Base-by-base conservation (phyloP, 2,888 invertebrate genomes). In the Nesidiocoris tenuis region DNA sequence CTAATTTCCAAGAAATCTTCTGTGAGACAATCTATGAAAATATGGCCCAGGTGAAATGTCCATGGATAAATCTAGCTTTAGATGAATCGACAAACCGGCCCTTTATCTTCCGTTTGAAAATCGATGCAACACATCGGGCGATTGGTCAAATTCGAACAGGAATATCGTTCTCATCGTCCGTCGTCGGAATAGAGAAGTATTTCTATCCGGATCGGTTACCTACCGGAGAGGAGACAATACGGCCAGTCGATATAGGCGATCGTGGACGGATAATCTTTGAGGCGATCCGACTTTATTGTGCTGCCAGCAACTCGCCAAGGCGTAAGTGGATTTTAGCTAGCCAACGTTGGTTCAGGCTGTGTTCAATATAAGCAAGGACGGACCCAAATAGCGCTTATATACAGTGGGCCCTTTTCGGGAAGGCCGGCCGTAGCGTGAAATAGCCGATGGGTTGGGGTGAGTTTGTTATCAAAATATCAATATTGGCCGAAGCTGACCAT, bases 401-500 rank as follows among this genome's bases (percentile, higher is more conserved):
- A 39, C 39, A 39, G 39, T 39, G 12, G 39, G n/a, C n/a, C 39
- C 39, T 39, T 7, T 39, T 39, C 39, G 39, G 39, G 12, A 39
- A 39, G 39, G 39, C 12, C 39, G 39, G 39, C 3, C 39, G 39
- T 39, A 39, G 39, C 39, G 39, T 39, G 39, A 39, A 39, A 12
- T 39, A 12, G 39, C 39, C 39, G 12, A 7, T 3, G 39, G 63
- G 63, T 2, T 5, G 63, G 64, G 25, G 17, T 9, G 25, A n/a
- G 64, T 24, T 23, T 64, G 64, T 24, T 64, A 64, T 64, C 24
- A 64, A 64, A 64, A 64, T 64, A 64, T 64, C 64, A 64, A 64
- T 64, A 64, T 64, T 64, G 25, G n/a, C 64, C 64, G 64, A 64
- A 24, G 64, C 64, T 24, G 24, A 64, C 64, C 24, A 23, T 64